Base-by-base conservation (phyloP, 37 sponge, comb jelly and placozoan genomes). In the Halisarca cf. caerulea region DNA sequence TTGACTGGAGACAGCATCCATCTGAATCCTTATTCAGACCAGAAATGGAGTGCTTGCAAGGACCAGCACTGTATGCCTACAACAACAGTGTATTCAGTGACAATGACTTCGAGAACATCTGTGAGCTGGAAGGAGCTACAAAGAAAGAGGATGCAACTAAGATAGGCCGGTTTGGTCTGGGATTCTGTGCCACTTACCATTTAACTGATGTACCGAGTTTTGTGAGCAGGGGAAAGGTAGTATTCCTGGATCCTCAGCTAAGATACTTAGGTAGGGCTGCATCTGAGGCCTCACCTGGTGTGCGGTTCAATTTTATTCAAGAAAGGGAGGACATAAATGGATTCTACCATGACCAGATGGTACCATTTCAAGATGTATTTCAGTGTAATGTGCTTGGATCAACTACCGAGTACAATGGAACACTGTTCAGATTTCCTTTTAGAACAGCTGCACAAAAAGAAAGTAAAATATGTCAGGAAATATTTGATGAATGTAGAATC, bases 201-300 rank as follows among this genome's bases (percentile, higher is more conserved):
- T 45, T 95, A 18, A 95, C 92, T 51, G 95, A 95, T 70, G 85
- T 95, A 2, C 95, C 95, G 51, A 95, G 95, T 43, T 95, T 95
- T 61, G 90, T 95, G 20, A 92, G 90, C 47, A 30, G 92, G 30
- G 40, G 59, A 14, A 83, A 79, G 44, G 34, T 95, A 41, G 84
- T 73, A 20, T 81, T 95, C 9, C 92, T 95, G 86, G 95, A 95
- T 84, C 95, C 95, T 47, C 92, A 89, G 66, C 81, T 82, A 44
- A 82, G 8, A 21, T 88, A 92, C 78, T 82, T 95, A 14, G 80
- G 79, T 58, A 72, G 87, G 38, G 66, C 78, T 59, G 71, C 84
- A 0, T 51, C 85, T 24, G 72, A 58, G 0, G 57, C 53, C 6
- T n/a, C n/a, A n/a, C n/a, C n/a, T n/a, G 95, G 92, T n/a, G 87